Evolutionary conservation across 1,140 invertebrate genomes (phyloP), one percentile per base, ranked within the genome.

Genomic region (Protaetia brevitarsis): DNA sequence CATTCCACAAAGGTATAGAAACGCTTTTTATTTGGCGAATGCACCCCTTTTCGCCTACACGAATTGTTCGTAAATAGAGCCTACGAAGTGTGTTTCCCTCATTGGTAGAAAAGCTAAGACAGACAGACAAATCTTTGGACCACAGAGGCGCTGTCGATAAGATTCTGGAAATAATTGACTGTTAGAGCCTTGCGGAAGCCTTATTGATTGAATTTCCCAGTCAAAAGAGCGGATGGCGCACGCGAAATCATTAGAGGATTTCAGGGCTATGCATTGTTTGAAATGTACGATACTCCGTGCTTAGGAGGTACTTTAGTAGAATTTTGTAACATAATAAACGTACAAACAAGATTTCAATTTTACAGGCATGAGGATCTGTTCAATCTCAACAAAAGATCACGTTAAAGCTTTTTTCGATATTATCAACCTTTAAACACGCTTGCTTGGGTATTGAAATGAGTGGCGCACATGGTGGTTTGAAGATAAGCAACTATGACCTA

Each of bases 381-480:
- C 30, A 1, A 37, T 27, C 45, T 41, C 45, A 16, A 41, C 7
- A 4, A 41, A 41, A 13, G 37, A 41, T 37, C 37, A 94, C 76
- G 91, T 96, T 1, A 93, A 91, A 75, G 94, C 91, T 2, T 79
- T n/a, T 96, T 11, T 88, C 93, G 8, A 86, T 91, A 1, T 78
- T 97, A 57, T 95, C 95, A 90, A 94, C 94, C 0, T 95, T 92
- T 79, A 87, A 87, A 72, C 84, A 83, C 67, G 91, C 93, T 28
- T 91, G 89, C 70, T 89, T 93, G 4, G 92, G 90, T 76, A 87
- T 95, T 2, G 92, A 93, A 0, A 89, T 88, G 71, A 87, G 87
- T 45, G 93, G 93, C 3, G 87, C 91, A 7, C 94, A 95, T 78
- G 94, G 92, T 64, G 94, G 93, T n/a, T 82, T 96, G 1, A 87